Conservation (phyloP, 2,888 invertebrate genomes). For the Eupithecia abbreviata region DNA sequence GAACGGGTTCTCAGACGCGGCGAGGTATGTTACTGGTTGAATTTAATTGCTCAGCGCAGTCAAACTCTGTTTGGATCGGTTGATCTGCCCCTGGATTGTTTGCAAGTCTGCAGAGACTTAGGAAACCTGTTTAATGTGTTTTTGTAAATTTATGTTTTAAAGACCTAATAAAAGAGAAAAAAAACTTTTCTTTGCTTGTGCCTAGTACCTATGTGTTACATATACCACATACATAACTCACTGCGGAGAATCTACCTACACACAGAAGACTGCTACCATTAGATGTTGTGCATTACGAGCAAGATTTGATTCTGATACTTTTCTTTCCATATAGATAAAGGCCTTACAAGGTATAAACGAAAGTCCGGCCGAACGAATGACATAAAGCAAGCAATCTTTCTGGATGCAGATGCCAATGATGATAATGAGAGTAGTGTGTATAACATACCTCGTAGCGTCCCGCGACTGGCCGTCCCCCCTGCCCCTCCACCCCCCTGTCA, state of each 20-base stretch:
- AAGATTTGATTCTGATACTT: too few species aligned
- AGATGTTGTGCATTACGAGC: too few species aligned
- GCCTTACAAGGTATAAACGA: not conserved
- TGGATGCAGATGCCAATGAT: not conserved
- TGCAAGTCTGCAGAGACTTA: not conserved
- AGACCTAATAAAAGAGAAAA: too few species aligned
- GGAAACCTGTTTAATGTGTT: not conserved
- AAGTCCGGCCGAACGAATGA: not conserved
- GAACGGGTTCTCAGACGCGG: slow-evolving; percentile 74
- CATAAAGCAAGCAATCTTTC: not conserved
- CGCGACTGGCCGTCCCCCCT: slow-evolving; percentile 59
- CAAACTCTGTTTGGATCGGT: not conserved
- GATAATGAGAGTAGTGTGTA: not conserved
- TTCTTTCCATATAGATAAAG: not conserved
- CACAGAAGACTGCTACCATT: too few species aligned
- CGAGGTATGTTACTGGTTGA: slow-evolving; percentile 60
- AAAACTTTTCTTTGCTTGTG: too few species aligned
- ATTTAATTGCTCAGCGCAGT: not conserved
- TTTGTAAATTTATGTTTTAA: not conserved
- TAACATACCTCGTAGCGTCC: slow-evolving; percentile 60
- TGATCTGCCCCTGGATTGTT: not conserved
- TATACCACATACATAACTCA: not conserved
- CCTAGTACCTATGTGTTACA: too few species aligned
- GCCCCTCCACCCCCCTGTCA: slow-evolving; percentile 67
- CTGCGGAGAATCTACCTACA: not conserved